A percentile compares a stretch with the other conserved stretches of the same genome.
These are phyloP conservation scores for Anseranas semipalmata DNA, from an alignment of 2,113 vertebrate species.

Conservation along the genomic window DNA sequence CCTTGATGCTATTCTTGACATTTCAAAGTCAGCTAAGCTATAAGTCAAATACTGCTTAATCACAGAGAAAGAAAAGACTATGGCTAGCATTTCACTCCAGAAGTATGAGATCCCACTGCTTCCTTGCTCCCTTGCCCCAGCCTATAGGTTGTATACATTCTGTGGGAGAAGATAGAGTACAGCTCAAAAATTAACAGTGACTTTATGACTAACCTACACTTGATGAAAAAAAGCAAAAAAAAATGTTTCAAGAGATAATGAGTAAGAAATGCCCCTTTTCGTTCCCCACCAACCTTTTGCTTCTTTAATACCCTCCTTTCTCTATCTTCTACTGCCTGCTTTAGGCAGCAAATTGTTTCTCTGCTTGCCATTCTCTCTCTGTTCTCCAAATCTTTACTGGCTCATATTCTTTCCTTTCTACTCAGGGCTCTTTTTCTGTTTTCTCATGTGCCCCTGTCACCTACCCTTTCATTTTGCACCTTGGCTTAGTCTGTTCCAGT, in stretches of 20 bases:
- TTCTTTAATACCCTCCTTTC: background rate
- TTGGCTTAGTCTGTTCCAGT: background rate
- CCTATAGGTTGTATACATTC: background rate
- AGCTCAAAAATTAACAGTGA: background rate
- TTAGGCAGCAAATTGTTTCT: background rate
- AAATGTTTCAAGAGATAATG: background rate
- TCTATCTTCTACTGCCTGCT: background rate
- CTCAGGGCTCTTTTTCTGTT: background rate
- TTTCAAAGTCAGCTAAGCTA: background rate
- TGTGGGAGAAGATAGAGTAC: background rate
- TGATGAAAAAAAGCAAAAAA: background rate
- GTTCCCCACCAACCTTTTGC: background rate
- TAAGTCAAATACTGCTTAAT: conserved; percentile 8
- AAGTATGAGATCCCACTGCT: background rate
- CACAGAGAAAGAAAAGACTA: background rate
- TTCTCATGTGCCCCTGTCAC: background rate
- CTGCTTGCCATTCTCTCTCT: background rate
- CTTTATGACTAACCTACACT: background rate
- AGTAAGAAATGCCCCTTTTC: background rate
- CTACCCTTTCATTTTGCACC: background rate
- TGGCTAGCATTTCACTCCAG: background rate
- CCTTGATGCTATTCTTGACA: background rate
- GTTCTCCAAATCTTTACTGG: background rate
- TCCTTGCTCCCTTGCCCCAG: background rate
- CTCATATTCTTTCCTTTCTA: background rate